Base-by-base conservation (phyloP, 2,797 vertebrate genomes). In the Alectoris magna region DNA sequence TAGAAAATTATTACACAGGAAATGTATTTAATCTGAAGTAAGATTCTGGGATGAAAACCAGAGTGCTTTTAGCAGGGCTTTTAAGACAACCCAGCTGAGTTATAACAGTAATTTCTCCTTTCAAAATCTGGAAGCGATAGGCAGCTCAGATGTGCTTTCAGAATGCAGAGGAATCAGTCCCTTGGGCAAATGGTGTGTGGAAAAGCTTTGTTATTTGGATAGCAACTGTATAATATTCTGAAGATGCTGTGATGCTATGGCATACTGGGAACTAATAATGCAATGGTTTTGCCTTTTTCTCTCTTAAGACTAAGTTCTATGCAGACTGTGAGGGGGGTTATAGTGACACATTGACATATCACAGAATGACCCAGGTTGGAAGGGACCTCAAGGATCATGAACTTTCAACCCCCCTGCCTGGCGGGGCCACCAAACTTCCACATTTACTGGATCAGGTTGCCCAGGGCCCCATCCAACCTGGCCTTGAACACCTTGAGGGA, bases 61-160 rank as follows among this genome's bases (percentile, higher is more conserved):
- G 78, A n/a, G 69, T 74, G 58, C 34, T 78, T 80, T 85, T 77
- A 91, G 75, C 86, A 91, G 78, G 80, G 39, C 62, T 85, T 21
- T 88, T 91, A 69, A 69, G 82, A 46, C 27, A 39, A 29, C 49
- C 87, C 39, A 53, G 51, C 68, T 91, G 93, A 94, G 49, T 85
- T 91, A 74, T 22, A 91, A 38, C 55, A 83, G 75, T 62, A 56
- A 90, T 89, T 95, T 88, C 41, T 91, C n/a, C 31, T 91, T 88
- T 84, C 18, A 62, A 67, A 94, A 80, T 88, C 84, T 93, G 95
- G 93, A 94, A 91, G 41, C 72, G 79, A 82, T 95, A 74, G 90
- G 74, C 49, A 64, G 29, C 55, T 87, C 14, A 69, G 31, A 85
- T 83, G 46, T 71, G 44, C 80, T 88, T 91, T 91, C 38, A 4